Evolutionary conservation across 2,797 vertebrate species (phyloP).

Genomic region (Myotis myotis): DNA sequence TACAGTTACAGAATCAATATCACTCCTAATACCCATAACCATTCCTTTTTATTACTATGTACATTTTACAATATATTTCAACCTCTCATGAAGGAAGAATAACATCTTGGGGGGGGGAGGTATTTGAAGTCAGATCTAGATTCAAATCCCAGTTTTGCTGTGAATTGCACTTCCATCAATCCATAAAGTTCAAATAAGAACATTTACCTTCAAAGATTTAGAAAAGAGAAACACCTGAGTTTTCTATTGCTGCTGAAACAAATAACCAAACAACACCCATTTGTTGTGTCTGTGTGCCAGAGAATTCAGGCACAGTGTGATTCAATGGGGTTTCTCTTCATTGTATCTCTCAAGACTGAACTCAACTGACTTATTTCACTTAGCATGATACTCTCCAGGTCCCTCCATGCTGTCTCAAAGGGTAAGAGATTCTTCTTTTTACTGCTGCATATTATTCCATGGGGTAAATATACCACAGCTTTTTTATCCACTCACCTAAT

Average conservation of each 20-base stretch:
- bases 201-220: background rate
- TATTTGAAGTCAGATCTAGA: background rate
- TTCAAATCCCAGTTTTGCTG: background rate
- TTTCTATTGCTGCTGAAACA: background rate
- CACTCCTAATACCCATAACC: background rate
- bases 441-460: no score
- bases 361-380: background rate
- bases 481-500: no score
- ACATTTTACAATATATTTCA: slow-evolving; percentile 7
- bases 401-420: no score
- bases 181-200: slow-evolving; percentile 14
- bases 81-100: background rate
- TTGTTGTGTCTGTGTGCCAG: background rate
- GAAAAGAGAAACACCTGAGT: background rate
- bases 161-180: slow-evolving; percentile 8
- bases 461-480: no score
- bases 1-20: background rate
- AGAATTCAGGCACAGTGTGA: background rate
- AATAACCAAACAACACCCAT: background rate
- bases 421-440: no score
- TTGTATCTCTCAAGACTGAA: background rate
- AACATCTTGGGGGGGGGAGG: background rate
- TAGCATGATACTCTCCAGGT: no score
- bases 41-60: background rate
- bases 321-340: background rate